Evolutionary conservation across 2,113 vertebrate species (phyloP).

Genomic region (Psettodes erumei): DNA sequence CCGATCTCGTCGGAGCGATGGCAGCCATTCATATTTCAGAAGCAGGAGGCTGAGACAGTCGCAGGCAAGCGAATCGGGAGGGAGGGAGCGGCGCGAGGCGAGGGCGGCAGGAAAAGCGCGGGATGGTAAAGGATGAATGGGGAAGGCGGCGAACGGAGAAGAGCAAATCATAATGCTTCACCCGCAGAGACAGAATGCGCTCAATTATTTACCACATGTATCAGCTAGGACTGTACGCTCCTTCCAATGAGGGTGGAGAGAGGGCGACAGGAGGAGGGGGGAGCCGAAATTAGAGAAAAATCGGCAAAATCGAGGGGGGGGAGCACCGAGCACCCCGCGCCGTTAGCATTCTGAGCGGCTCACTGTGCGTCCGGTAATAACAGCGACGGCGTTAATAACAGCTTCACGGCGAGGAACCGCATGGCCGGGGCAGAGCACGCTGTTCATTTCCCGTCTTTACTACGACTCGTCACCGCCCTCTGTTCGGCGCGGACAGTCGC

Average conservation of each 20-base stretch:
- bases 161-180: slow-evolving; percentile 42
- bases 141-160: slow-evolving; percentile 12
- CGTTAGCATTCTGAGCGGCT: slow-evolving; percentile 61
- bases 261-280: slow-evolving; percentile 4
- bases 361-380: slow-evolving; percentile 50
- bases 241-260: slow-evolving; percentile 29
- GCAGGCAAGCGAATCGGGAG: slow-evolving; percentile 19
- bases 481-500: slow-evolving; percentile 12
- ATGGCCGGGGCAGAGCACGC: slow-evolving; percentile 4
- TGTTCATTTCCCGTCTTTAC: slow-evolving; percentile 30
- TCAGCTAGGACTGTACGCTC: slow-evolving; percentile 50
- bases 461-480: slow-evolving; percentile 7
- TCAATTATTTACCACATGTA: slow-evolving; percentile 73
- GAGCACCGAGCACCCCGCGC: slow-evolving; percentile 43
- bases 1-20: slow-evolving; percentile 58
- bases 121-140: not conserved
- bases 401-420: slow-evolving; percentile 35
- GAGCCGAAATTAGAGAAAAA: slow-evolving; percentile 35
- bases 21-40: slow-evolving; percentile 71
- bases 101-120: not conserved
- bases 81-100: slow-evolving; percentile 3
- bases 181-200: slow-evolving; percentile 52
- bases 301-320: slow-evolving; percentile 35
- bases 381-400: slow-evolving; percentile 58
- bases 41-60: too few species aligned